Evolutionary conservation across 1,140 invertebrate genomes (phyloP).

Genomic region (Oreohelix idahoensis): DNA sequence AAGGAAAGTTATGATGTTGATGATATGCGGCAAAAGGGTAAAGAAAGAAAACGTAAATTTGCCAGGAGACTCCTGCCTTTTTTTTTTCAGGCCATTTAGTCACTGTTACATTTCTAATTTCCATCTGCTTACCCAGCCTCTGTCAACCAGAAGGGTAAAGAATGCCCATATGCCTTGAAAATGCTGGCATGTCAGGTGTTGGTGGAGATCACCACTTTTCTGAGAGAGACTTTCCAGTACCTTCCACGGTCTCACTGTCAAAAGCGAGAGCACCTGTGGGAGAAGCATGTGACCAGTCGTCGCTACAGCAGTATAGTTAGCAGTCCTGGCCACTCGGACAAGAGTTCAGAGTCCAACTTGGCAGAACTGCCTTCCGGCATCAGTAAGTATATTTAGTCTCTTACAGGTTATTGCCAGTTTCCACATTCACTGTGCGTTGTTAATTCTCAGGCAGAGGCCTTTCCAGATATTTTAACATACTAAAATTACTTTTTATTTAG

Average conservation of each 20-base stretch:
- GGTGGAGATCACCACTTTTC: constrained; percentile 96
- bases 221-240: constrained; percentile 92
- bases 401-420: not conserved
- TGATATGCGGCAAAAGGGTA: too few species aligned
- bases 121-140: constrained; percentile 78
- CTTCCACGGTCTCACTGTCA: constrained; percentile 73
- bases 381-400: constrained; percentile 48
- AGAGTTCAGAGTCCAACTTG: constrained; percentile 69
- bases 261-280: constrained; percentile 64
- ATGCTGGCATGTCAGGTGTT: constrained; percentile 93
- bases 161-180: constrained; percentile 92
- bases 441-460: too few species aligned
- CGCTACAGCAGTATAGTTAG: constrained; percentile 72
- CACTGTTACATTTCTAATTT: too few species aligned
- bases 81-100: too few species aligned
- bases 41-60: too few species aligned
- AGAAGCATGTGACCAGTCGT: constrained; percentile 70
- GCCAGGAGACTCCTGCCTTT: too few species aligned
- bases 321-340: constrained; percentile 71
- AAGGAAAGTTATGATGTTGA: too few species aligned
- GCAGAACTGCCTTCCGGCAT: constrained; percentile 61
- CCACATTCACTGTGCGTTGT: not conserved
- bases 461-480: too few species aligned
- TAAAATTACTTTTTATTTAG: too few species aligned
- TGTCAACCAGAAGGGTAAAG: constrained; percentile 86